Conservation (phyloP, 2,113 vertebrate genomes). For the Tympanuchus pallidicinctus region DNA sequence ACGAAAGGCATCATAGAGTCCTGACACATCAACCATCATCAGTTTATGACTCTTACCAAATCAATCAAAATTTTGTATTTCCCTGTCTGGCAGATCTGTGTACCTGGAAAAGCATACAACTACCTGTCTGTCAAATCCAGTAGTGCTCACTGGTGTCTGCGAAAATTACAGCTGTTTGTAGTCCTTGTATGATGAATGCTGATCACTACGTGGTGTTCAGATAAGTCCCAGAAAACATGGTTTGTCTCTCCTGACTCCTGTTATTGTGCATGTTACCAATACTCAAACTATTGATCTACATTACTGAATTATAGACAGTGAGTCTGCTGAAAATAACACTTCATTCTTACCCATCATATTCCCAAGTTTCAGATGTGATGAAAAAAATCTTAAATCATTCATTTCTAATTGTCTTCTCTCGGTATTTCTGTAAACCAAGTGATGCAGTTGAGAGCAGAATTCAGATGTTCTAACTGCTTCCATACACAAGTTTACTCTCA, state of each 20-base stretch:
- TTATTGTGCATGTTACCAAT: background rate
- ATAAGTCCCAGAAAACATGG: background rate
- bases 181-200: background rate
- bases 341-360: background rate
- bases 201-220: background rate
- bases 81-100: background rate
- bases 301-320: background rate
- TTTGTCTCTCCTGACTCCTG: background rate
- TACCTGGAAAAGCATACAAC: background rate
- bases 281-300: background rate
- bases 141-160: background rate
- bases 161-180: background rate
- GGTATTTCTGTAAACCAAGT: background rate
- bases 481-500: background rate
- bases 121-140: background rate
- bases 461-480: background rate
- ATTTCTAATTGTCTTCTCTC: background rate
- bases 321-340: background rate
- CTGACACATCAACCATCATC: background rate
- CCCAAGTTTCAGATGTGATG: background rate
- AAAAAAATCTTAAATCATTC: background rate
- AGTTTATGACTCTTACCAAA: background rate
- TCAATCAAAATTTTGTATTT: background rate
- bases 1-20: background rate
- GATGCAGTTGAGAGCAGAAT: background rate